Evolutionary conservation across 1,140 invertebrate genomes (phyloP).

Genomic region (Melipona quadrifasciata): DNA sequence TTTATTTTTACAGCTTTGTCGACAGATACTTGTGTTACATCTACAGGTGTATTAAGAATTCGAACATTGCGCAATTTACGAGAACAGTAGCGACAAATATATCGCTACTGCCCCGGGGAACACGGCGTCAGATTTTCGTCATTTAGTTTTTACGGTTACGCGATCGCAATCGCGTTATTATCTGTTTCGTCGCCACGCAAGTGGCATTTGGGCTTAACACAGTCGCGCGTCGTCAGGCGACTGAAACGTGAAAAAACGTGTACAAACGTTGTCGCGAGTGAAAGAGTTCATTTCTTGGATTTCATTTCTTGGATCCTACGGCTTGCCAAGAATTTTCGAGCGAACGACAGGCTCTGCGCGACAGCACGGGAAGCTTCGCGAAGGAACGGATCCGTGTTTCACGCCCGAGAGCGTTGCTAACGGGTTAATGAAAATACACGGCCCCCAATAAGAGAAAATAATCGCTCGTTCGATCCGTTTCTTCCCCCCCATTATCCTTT

Average conservation of each 20-base stretch:
- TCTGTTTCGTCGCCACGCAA: too few species aligned
- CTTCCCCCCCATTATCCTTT: too few species aligned
- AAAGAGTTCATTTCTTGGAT: too few species aligned
- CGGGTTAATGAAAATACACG: conserved; percentile 26
- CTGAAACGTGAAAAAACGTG: conserved; percentile 17
- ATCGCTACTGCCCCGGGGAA: background rate
- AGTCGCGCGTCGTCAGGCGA: background rate
- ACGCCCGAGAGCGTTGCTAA: background rate
- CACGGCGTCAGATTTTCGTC: background rate
- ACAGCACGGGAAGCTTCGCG: background rate
- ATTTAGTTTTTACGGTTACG: background rate
- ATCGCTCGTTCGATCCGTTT: conserved; percentile 11
- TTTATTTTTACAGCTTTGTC: too few species aligned
- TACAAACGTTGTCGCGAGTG: background rate
- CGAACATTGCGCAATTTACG: background rate
- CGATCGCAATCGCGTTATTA: too few species aligned
- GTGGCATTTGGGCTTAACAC: background rate
- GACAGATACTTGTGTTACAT: too few species aligned
- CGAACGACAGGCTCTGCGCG: background rate
- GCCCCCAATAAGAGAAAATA: conserved; percentile 24
- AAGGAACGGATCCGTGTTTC: background rate
- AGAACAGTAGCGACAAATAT: too few species aligned
- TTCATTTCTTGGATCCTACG: conserved; percentile 1
- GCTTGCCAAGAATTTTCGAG: conserved; percentile 17
- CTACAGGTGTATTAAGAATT: too few species aligned